A percentile compares a stretch with the other conserved stretches of the same genome.
Evolutionary conservation across 2,797 vertebrate genomes (phyloP).

Genomic region (Melanogrammus aeglefinus): DNA sequence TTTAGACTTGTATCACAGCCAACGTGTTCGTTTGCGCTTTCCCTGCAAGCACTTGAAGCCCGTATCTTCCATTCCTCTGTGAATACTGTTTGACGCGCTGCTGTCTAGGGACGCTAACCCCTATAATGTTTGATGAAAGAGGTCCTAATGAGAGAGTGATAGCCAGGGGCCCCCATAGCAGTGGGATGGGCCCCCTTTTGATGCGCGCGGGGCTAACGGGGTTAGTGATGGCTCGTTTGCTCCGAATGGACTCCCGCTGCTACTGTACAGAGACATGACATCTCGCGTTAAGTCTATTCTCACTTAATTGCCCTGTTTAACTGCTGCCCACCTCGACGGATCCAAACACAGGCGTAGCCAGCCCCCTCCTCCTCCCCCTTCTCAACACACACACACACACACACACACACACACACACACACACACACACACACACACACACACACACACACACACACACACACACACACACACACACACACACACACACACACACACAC

Average conservation of each 20-base stretch:
- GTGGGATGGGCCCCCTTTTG: constrained; percentile 71
- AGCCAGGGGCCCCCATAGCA: constrained; percentile 67
- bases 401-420: constrained; percentile 1
- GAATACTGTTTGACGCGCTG: no score
- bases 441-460: neutral
- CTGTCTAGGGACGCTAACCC: neutral
- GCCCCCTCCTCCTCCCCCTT: neutral
- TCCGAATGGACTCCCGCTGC: constrained; percentile 83
- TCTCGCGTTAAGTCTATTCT: constrained; percentile 53
- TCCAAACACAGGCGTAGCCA: neutral
- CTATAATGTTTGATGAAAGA: neutral
- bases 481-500: neutral
- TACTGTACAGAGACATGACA: constrained; percentile 82
- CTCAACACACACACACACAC: neutral
- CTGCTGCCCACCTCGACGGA: constrained; percentile 1
- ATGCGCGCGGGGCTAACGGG: constrained; percentile 84
- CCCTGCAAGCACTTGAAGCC: no score
- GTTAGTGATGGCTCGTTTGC: constrained; percentile 93
- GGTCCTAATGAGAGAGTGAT: neutral
- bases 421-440: neutral
- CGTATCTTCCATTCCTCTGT: no score
- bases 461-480: neutral
- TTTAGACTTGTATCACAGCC: no score
- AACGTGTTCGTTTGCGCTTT: no score
- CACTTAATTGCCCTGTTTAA: constrained; percentile 58